Conservation (phyloP, 2,113 vertebrate species). For the Mormyrus iriodes region DNA sequence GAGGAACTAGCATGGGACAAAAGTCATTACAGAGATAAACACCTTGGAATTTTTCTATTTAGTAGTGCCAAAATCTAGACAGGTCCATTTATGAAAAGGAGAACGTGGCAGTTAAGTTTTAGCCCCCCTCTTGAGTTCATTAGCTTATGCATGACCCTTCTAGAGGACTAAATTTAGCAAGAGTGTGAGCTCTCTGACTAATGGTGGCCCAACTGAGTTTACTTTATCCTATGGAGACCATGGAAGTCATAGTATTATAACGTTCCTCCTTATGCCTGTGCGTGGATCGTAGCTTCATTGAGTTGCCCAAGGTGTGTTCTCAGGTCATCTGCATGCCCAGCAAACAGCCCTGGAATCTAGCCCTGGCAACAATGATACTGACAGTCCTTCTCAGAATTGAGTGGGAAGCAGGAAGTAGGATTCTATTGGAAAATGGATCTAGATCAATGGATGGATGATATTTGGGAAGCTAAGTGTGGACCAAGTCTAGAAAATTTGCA, state of each 20-base stretch:
- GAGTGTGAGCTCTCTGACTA: neutral
- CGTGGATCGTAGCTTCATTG: neutral
- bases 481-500: neutral
- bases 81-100: neutral
- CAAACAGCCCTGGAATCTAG: neutral
- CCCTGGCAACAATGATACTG: neutral
- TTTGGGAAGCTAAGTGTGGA: neutral
- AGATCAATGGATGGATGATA: neutral
- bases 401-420: neutral
- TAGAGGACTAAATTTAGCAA: neutral
- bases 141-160: neutral
- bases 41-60: neutral
- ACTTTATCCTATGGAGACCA: neutral
- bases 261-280: neutral
- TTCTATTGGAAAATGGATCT: neutral
- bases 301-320: neutral
- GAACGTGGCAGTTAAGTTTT: neutral
- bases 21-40: neutral
- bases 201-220: neutral
- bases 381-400: neutral
- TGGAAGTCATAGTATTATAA: neutral
- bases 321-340: neutral
- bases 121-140: neutral
- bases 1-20: neutral
- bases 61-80: neutral